Evolutionary conservation across 2,113 vertebrate species (phyloP), one percentile per base, ranked within the genome.

Genomic region (Pantherophis guttatus): DNA sequence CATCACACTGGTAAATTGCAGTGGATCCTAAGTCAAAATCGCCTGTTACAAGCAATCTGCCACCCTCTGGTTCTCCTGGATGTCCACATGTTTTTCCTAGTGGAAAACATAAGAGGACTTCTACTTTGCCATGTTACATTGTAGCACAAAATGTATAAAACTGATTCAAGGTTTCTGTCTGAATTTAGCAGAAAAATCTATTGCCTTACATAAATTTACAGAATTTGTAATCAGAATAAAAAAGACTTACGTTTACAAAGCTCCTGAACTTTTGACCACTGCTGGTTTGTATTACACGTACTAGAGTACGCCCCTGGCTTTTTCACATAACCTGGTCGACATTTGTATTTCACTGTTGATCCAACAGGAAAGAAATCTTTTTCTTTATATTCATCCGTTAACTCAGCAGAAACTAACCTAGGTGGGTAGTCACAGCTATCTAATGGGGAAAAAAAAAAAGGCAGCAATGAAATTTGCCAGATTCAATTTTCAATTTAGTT

Each of bases 231-330:
- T 94, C 96, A 88, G 8, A 58, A 19, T 90, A 12, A 94, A 94
- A 96, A 88, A 93, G 97, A 96, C 97, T 98, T 96, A 97, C 96
- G 95, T 97, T 96, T 93, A 97, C 97, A 98, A 88, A 95, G 93
- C 88, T 96, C 92, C 48, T 88, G 91, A 19, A 94, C 95, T 92
- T 96, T 94, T 96, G 97, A 97, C 97, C 97, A 98, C 92, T 86
- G n/a, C 93, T 94, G 95, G 0, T 52, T 96, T 53, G 93, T 7
- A 95, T 97, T 94, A 96, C 97, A 98, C 6, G 57, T 96, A 85
- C 94, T 1, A 90, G 90, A 97, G 94, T 89, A 95, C 85, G 85
- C 19, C 23, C 15, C 87, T 81, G 92, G 5, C 0, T 21, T 3
- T 95, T 93, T 96, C 29, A 29, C 8, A 86, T 96, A 97, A 95